Base-by-base conservation (phyloP, 2,888 invertebrate species). In the Ormyrus thymus region DNA sequence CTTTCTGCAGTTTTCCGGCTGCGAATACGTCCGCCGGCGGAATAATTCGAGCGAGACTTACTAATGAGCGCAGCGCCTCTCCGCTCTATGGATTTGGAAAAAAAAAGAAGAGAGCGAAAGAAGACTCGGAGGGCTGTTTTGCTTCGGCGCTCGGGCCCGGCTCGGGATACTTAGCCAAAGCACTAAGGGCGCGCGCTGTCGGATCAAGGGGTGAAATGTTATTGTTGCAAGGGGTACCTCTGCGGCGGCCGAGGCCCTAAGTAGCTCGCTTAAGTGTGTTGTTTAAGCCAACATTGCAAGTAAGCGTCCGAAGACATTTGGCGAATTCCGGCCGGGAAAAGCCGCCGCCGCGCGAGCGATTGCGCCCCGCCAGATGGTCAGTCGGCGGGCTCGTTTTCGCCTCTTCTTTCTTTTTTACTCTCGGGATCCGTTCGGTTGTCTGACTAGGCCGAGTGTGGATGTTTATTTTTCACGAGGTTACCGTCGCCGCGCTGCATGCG, bases 201-300 rank as follows among this genome's bases (percentile, higher is more conserved):
- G 88, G 90, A 90, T 89, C 89, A 89, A 87, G 88, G 88, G 87
- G 87, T 87, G 88, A 87, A 90, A 89, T 89, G 89, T 89, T 90
- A 87, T 90, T 89, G 87, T 88, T 89, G 88, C 88, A 89, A 89
- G 87, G 89, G 89, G 89, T 87, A 89, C 86, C 59, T 29, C 48
- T 46, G 46, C 56, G 10, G 43, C 46, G 13, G 9, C 83, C 84
- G 83, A 83, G 83, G 87, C 86, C 85, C 87, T 88, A 89, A 89
- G 89, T 89, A 89, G 89, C 88, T 85, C 85, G 86, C 87, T 87
- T 89, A 89, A 90, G 90, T 90, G 88, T 90, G 90, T 90, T 90
- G 89, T 89, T 89, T 89, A 85, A 90, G 87, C 88, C 85, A 90
- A 90, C 90, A 89, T 51, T 85, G 88, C 84, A 86, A 89, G 88